These are phyloP conservation scores for Alligator mississippiensis DNA, from an alignment of 2,113 vertebrate species.

Conservation along the genomic window DNA sequence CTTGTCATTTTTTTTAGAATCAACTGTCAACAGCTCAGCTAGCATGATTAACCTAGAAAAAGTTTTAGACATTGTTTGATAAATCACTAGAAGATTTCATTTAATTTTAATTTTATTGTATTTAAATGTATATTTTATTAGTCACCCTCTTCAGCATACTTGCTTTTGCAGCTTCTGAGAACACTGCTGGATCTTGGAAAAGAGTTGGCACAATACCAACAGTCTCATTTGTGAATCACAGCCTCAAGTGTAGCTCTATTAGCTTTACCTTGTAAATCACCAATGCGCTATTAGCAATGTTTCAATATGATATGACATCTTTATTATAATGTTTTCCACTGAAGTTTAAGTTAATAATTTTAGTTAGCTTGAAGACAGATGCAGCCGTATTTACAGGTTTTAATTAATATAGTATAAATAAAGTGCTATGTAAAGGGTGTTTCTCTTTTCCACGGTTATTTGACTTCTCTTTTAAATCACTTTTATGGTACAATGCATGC, in stretches of 20 bases:
- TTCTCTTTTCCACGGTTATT: background rate
- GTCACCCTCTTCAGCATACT: constrained; percentile 1
- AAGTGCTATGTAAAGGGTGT: constrained; percentile 31
- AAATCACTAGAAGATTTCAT: background rate
- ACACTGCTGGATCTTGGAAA: constrained; percentile 5
- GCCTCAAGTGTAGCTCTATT: constrained; percentile 35
- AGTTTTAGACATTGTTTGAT: background rate
- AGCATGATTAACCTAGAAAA: constrained; percentile 38
- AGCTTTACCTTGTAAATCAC: constrained; percentile 62
- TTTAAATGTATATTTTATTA: background rate
- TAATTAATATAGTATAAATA: constrained; percentile 71
- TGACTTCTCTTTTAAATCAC: constrained; percentile 9
- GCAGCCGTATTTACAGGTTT: constrained; percentile 43
- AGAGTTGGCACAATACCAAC: constrained; percentile 37
- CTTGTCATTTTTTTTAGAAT: background rate
- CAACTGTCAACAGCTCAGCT: background rate
- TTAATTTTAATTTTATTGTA: too few relatives aligned
- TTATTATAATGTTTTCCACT: constrained; percentile 68
- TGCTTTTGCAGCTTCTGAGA: constrained; percentile 44
- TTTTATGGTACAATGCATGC: background rate
- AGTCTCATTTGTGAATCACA: constrained; percentile 60
- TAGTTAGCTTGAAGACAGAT: constrained; percentile 55
- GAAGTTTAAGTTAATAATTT: constrained; percentile 70
- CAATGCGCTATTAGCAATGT: constrained; percentile 55
- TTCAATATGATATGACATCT: constrained; percentile 62